Base-by-base conservation (phyloP, 2,113 vertebrate genomes). In the Aptenodytes patagonicus region DNA sequence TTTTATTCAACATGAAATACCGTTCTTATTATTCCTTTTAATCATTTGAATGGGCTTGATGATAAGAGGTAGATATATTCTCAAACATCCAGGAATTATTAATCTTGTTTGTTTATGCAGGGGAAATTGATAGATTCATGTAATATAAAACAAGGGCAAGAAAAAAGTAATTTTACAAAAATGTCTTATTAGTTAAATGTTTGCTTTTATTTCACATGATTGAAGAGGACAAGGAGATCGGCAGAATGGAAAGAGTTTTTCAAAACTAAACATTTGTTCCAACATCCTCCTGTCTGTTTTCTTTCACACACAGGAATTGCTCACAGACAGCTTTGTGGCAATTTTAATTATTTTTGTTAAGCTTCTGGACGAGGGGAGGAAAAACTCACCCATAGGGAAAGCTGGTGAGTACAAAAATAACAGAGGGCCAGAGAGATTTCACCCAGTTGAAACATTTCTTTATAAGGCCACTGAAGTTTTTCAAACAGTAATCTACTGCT, bases 281-380 rank as follows among this genome's bases (percentile, higher is more conserved):
- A 94, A 66, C 46, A 82, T 60, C 60, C 34, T 97, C 70, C n/a
- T 46, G 7, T 66, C 89, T 89, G 58, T 46, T 94, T 91, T 89
- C 55, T 65, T 82, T 31, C 60, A 75, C 76, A 81, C 60, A 69
- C 8, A 80, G 70, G 72, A 81, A 89, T 72, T 95, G 68, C 51
- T 95, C 77, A 72, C 47, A 75, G 52, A 66, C 44, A 93, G 32
- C 44, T 94, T 87, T 77, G 15, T 72, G 51, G 52, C 64, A 87
- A 89, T 88, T 94, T 89, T 87, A 97, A 93, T 91, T 52, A 70
- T 77, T 91, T 96, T 69, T 90, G 32, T 87, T 84, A 83, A 92
- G 62, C 51, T 42, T 95, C 70, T 88, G 77, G 71, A 60, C 2
- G 31, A 90, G 20, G 17, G 10, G 18, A 77, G 29, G 22, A 60